Base-by-base conservation (phyloP, 1,140 invertebrate species). In the Cheumatopsyche charites region DNA sequence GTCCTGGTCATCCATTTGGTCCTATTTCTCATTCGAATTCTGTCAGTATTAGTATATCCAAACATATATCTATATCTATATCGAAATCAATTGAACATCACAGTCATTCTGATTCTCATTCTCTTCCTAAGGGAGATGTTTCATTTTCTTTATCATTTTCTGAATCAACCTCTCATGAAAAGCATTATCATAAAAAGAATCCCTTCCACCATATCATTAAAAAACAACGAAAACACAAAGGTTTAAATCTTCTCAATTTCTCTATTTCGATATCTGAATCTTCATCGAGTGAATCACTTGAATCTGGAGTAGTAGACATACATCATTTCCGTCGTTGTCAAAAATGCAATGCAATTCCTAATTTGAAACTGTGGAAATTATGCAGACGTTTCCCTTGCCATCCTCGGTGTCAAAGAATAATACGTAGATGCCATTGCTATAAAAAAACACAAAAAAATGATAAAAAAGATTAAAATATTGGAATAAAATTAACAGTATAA, bases 371-470 rank as follows among this genome's bases (percentile, higher is more conserved):
- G 25, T 58, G 55, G 55, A 58, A 58, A 25, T 58, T 58, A 19
- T 58, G 55, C 21, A 23, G 55, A 58, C 19, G 21, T 11, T 58
- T 58, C 55, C 55, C 55, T 25, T 58, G 55, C 23, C 55, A 58
- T 25, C 21, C 55, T 7, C 11, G 7, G 55, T 58, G 55, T 23
- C 55, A 19, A 5, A 58, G 25, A 23, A 58, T 25, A 19, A 6
- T 19, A 5, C 25, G 55, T 23, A 25, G 5, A 25, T 58, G 55
- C 21, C 55, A 26, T 13, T 58, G 55, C 55, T 23, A 58, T 25
- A 12, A 58, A 21, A 13, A 23, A 7, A 58, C n/a, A 19, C 21
- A 47, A n/a, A 47, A 21, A 58, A 17, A 23, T 58, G 1, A 55
- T 19, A 25, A 58, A 25, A 36, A 36, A 36, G 9, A 36, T 36